These are phyloP conservation scores for Patagioenas fasciata DNA, from an alignment of 2,113 vertebrate genomes.

Conservation along the genomic window DNA sequence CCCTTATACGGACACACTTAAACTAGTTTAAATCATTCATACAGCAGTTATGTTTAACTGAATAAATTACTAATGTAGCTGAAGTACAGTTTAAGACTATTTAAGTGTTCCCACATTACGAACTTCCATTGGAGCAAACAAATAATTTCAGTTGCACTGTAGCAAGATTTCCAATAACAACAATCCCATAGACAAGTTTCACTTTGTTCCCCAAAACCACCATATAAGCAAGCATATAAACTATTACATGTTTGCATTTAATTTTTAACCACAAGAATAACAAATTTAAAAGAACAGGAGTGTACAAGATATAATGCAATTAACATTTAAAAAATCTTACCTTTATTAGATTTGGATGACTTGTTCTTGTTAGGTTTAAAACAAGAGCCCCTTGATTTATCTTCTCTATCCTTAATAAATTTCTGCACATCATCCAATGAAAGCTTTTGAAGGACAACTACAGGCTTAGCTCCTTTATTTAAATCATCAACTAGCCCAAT, in stretches of 20 bases:
- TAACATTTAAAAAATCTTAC: constrained; percentile 76
- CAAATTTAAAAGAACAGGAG: neutral
- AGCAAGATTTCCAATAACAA: neutral
- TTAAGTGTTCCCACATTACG: neutral
- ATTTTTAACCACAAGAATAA: neutral
- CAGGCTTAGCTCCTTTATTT: constrained; percentile 93
- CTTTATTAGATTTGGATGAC: constrained; percentile 88
- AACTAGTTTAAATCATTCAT: neutral
- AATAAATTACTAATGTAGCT: neutral
- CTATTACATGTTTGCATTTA: neutral
- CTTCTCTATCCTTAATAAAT: constrained; percentile 92
- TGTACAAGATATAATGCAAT: neutral
- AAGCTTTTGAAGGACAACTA: constrained; percentile 95
- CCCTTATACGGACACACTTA: neutral
- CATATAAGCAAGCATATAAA: neutral
- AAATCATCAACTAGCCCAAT: constrained; percentile 90
- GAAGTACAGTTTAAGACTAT: neutral
- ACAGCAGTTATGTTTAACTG: neutral
- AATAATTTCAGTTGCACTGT: neutral
- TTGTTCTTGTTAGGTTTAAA: constrained; percentile 91
- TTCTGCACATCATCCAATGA: constrained; percentile 94
- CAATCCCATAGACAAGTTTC: neutral
- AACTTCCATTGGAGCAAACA: neutral
- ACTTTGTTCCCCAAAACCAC: neutral
- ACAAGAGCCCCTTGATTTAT: constrained; percentile 81